Conservation (phyloP, 1,140 invertebrate genomes). For the Medauroidea extradentata region DNA sequence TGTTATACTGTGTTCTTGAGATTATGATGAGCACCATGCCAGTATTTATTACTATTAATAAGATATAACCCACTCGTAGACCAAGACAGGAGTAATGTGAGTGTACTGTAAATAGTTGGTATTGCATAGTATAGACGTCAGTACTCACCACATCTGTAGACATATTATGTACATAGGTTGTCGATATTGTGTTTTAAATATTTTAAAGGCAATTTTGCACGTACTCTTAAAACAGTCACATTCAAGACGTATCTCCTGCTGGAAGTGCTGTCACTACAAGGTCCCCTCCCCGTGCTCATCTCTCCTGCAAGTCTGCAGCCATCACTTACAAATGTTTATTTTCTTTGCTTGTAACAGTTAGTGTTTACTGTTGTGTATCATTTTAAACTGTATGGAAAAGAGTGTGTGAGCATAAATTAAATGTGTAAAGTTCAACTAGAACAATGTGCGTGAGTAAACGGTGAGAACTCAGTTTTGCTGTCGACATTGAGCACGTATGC, state of each 20-base stretch:
- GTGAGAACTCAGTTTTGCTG: too few relatives aligned
- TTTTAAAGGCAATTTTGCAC: slow-evolving; percentile 14
- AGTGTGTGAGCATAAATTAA: background rate
- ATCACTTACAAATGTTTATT: slow-evolving; percentile 1
- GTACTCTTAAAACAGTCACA: background rate
- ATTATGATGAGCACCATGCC: slow-evolving; percentile 11
- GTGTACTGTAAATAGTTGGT: slow-evolving; percentile 14
- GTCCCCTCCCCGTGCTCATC: slow-evolving; percentile 8
- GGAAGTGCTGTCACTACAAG: background rate
- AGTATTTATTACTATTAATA: slow-evolving; percentile 4
- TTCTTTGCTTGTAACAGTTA: slow-evolving; percentile 9
- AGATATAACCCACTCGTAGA: slow-evolving; percentile 3
- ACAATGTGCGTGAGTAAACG: background rate
- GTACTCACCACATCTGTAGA: slow-evolving; percentile 11
- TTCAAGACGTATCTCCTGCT: background rate
- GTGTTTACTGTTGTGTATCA: too few relatives aligned
- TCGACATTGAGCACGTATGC: background rate
- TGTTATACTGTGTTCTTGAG: slow-evolving; percentile 14
- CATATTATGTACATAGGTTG: slow-evolving; percentile 15
- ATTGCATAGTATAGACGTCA: slow-evolving; percentile 9
- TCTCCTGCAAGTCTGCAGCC: slow-evolving; percentile 6
- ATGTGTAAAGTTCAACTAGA: background rate
- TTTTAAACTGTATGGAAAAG: background rate
- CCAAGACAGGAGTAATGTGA: slow-evolving; percentile 3
- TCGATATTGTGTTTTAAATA: slow-evolving; percentile 15